Evolutionary conservation across 2,113 vertebrate species (phyloP).

Genomic region (Vireo altiloquus): DNA sequence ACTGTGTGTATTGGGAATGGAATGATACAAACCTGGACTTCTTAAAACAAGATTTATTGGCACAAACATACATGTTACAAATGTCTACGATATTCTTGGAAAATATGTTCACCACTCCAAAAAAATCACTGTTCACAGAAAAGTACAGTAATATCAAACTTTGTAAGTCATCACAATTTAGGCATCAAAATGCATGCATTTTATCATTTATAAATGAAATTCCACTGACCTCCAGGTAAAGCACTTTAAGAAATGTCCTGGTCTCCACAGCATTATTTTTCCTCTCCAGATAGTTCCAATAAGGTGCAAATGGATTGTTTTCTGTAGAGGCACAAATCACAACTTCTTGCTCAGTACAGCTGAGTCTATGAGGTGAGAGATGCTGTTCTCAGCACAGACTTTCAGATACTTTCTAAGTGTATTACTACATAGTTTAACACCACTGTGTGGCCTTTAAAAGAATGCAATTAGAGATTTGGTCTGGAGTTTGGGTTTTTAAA

Average conservation of each 20-base stretch:
- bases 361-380: background rate
- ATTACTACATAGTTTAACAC: background rate
- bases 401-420: background rate
- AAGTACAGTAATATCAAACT: conserved; percentile 51
- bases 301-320: conserved; percentile 17
- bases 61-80: conserved; percentile 57
- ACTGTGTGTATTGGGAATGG: background rate
- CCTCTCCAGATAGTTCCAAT: background rate
- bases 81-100: conserved; percentile 29
- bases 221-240: conserved; percentile 63
- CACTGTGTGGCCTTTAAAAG: background rate
- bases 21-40: background rate
- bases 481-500: background rate
- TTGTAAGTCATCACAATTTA: conserved; percentile 44
- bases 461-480: background rate
- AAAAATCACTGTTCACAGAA: conserved; percentile 48
- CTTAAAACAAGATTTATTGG: conserved; percentile 69
- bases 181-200: conserved; percentile 66
- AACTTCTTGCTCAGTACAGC: background rate
- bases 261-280: background rate
- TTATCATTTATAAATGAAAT: conserved; percentile 34
- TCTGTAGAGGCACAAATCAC: conserved; percentile 15
- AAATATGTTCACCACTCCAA: conserved; percentile 51
- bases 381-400: background rate
- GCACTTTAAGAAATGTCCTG: conserved; percentile 45